phyloP scores from a whole-genome alignment of 2,797 vertebrate genomes.

The Knipowitschia caucasica region DNA sequence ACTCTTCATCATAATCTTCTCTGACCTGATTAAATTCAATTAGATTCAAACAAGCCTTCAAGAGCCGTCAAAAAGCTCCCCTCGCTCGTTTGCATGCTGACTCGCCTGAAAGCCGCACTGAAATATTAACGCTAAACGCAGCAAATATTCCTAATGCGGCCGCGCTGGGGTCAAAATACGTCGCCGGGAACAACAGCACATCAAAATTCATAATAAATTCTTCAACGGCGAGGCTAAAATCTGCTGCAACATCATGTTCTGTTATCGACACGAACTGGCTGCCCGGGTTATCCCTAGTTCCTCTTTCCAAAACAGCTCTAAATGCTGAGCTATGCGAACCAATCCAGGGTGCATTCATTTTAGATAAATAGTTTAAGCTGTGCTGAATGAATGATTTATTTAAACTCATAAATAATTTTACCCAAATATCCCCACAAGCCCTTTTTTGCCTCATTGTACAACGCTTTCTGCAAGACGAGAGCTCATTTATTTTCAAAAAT shows the following conservation, averaged over 20 bases:
- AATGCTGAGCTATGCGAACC: constrained; percentile 71
- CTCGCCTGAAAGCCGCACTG: constrained; percentile 65
- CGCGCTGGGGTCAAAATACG: constrained; percentile 66
- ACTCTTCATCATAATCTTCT: constrained; percentile 30
- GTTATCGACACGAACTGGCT: constrained; percentile 81
- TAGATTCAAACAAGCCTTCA: constrained; percentile 39
- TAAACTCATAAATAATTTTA: constrained; percentile 81
- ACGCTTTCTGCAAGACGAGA: constrained; percentile 73
- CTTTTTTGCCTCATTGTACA: constrained; percentile 80
- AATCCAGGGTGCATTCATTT: constrained; percentile 73
- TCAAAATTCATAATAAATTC: constrained; percentile 72
- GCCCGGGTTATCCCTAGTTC: constrained; percentile 65
- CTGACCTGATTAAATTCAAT: constrained; percentile 49
- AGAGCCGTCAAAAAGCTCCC: constrained; percentile 18
- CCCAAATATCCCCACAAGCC: constrained; percentile 81
- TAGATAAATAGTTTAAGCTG: constrained; percentile 76
- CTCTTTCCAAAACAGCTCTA: constrained; percentile 59
- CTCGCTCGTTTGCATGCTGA: constrained; percentile 60
- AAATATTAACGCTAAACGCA: constrained; percentile 75
- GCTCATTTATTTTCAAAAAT: constrained; percentile 80
- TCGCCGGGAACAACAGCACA: constrained; percentile 47
- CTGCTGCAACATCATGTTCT: constrained; percentile 79
- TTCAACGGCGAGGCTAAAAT: constrained; percentile 74
- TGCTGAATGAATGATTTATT: constrained; percentile 76
- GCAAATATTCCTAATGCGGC: constrained; percentile 77